Conservation (phyloP, 2,888 invertebrate species). For the Aporophyla lueneburgensis region DNA sequence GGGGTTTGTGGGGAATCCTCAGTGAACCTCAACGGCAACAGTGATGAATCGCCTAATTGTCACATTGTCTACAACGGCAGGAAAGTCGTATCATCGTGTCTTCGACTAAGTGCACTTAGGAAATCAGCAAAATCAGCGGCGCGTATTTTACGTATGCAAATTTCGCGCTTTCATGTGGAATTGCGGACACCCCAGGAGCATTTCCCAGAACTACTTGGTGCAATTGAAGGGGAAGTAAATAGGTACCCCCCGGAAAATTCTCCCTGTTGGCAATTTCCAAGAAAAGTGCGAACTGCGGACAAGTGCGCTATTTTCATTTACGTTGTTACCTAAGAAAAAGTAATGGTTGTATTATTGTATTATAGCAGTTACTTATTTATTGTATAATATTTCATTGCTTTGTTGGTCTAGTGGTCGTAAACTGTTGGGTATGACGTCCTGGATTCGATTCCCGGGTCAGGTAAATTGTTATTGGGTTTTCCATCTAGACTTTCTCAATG, state of each 20-base stretch:
- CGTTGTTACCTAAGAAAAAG: neutral
- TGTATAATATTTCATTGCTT: too few relatives aligned
- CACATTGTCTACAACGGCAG: neutral
- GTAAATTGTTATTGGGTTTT: too few relatives aligned
- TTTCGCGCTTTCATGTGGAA: too few relatives aligned
- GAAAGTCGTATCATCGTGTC: neutral
- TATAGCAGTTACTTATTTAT: too few relatives aligned
- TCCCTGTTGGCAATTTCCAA: conserved; percentile 5
- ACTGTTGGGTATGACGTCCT: too few relatives aligned
- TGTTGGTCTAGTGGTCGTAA: too few relatives aligned
- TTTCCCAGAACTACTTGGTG: neutral
- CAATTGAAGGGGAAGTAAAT: neutral
- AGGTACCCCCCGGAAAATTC: neutral
- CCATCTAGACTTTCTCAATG: too few relatives aligned
- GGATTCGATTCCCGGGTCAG: too few relatives aligned
- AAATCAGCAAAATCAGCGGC: too few relatives aligned
- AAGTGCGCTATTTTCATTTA: neutral
- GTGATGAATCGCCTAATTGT: neutral
- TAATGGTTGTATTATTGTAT: too few relatives aligned
- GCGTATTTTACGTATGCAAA: too few relatives aligned
- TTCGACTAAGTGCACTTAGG: neutral
- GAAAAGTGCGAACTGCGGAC: neutral
- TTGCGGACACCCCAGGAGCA: neutral
- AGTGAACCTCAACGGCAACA: neutral
- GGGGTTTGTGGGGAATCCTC: neutral